Evolutionary conservation across 2,113 vertebrate genomes (phyloP).

Genomic region (Sturnus vulgaris): DNA sequence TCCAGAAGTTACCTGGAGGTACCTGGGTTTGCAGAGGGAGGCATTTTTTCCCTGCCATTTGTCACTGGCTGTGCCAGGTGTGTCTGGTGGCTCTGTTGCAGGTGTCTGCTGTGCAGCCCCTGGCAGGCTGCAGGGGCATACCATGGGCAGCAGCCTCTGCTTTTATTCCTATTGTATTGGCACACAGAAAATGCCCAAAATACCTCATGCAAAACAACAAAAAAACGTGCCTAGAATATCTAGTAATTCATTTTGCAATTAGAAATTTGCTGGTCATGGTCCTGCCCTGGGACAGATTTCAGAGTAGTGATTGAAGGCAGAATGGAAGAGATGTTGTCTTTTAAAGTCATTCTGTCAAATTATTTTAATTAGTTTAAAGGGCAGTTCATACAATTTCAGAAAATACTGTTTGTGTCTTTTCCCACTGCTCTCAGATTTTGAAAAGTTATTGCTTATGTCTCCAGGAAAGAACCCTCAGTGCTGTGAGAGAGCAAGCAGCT

Average conservation of each 20-base stretch:
- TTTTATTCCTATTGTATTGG: background rate
- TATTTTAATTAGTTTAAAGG: background rate
- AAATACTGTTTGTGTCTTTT: background rate
- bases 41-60: background rate
- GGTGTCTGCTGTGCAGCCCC: background rate
- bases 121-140: background rate
- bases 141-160: background rate
- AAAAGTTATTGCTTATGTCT: background rate
- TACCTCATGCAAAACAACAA: background rate
- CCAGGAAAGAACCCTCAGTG: background rate
- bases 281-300: background rate
- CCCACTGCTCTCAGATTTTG: background rate
- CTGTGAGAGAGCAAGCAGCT: background rate
- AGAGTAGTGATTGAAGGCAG: background rate
- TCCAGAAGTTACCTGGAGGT: background rate
- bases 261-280: background rate
- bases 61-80: background rate
- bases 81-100: background rate
- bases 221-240: background rate
- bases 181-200: background rate
- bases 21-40: background rate
- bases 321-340: rapidly evolving
- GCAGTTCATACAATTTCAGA: background rate
- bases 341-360: background rate
- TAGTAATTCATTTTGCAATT: background rate